Base-by-base conservation (phyloP, 2,888 invertebrate species). In the Tetramorium bicarinatum region DNA sequence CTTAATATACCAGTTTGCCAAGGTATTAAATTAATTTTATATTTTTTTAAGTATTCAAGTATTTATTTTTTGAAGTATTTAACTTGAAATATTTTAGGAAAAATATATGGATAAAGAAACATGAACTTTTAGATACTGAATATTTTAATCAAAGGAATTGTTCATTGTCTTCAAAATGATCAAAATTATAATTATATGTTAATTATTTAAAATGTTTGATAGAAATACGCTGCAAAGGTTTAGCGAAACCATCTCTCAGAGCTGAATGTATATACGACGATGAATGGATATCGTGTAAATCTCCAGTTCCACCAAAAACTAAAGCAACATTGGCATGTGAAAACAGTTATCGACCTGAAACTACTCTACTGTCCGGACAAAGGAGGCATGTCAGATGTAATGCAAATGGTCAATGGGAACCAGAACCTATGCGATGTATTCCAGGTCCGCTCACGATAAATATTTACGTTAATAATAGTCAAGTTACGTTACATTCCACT, bases 391-490 rank as follows among this genome's bases (percentile, higher is more conserved):
- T 94, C 47, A 87, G 3, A 54, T 95, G 95, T 85, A 93, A 92
- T 84, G 62, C 83, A 2, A 83, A 82, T 1, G 95, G 94, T 41
- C 64, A 92, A 56, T 95, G 95, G 94, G 91, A 92, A 21, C 94
- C 94, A 29, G 87, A 93, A n/a, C 94, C 94, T 59, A 93, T 94
- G 61, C 89, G 75, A 85, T 94, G 94, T 66, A 74, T 93, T 79
- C 92, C 94, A 94, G 94, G 94, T 95, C 92, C 92, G 92, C 66
- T 88, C 76, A 85, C 77, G 69, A 85, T 94, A 82, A 93, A 92
- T 90, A 87, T 94, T 85, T 81, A 91, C 74, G 56, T 93, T 84
- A 89, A 92, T 47, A 87, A 85, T 11, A 83, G 71, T 72, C 69
- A 79, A 6, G 6, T 91, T 8, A 52, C 66, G 29, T 54, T 90